Evolutionary conservation across 2,113 vertebrate species (phyloP), one percentile per base, ranked within the genome.

Genomic region (Pyrgilauda ruficollis): DNA sequence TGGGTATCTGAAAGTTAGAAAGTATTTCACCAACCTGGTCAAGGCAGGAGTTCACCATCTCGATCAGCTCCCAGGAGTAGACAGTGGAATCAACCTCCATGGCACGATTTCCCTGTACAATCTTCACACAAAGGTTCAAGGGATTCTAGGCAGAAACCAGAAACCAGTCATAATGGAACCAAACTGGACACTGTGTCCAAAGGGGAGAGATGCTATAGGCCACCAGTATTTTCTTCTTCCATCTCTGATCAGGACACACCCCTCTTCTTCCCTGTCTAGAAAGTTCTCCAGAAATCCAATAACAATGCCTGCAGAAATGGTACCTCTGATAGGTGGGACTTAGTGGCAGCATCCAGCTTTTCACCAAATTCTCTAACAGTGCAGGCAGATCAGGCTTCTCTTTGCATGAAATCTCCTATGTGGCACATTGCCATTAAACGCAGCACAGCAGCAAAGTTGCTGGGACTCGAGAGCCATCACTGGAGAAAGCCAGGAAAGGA

Each of bases 111-210:
- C 99, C 99, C 94, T 99, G 99, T 46, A 99, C 99, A 77, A 99
- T 99, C 98, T 99, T 99, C 94, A 99, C 99, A 97, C 99, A 99
- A 52, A 99, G 98, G 96, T 99, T 99, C 94, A 99, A 97, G 17
- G 99, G 98, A 93, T 99, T 99, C 99, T 99, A 97, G 58, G 49
- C 30, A 95, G 55, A 95, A 96, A 98, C 74, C 61, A 83, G 35
- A 70, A 49, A 91, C 3, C 30, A 86, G 12, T 13, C 15, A 20
- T 73, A 81, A 94, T 41, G 53, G 46, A 82, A 84, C 13, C 37
- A 55, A 90, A 66, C 3, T 59, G 49, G 24, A 82, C 30, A 84
- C 78, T 1, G 10, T 50, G 41, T 41, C 44, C 47, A 58, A 15
- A 4, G 11, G 28, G 22, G 35, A 76, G 37, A 86, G 33, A 49